Base-by-base conservation (phyloP, 2,113 vertebrate genomes). In the Mesoclemmys tuberculata region DNA sequence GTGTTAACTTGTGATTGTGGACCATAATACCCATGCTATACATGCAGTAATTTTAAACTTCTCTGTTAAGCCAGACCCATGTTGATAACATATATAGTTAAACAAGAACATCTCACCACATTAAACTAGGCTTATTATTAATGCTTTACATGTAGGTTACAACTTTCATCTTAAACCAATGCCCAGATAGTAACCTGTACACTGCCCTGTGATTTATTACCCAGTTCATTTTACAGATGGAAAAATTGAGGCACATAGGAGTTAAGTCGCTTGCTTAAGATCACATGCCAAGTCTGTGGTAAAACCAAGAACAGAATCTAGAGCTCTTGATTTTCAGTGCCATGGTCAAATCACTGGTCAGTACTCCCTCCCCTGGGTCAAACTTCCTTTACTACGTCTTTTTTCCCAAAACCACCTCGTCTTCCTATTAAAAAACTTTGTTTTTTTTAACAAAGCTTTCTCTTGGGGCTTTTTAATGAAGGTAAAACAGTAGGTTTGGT, bases 101-200 rank as follows among this genome's bases (percentile, higher is more conserved):
- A 6, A 38, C 38, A 82, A 86, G 61, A 86, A 90, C 49, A 82
- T 44, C 4, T 54, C 18, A 79, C 2, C 6, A 13, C 7, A 35
- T 5, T 0, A 52, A 52, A 0, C 48, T 79, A 51, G 90, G 24
- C 22, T 89, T 88, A 27, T 31, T 82, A 29, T 68, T 44, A 56
- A 38, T 0, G 0, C 10, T 11, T 46, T 80, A 91, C 3, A 1
- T 14, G 51, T 2, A 3, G 78, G 35, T 35, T 0, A 0, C n/a
- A 83, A 80, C 27, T 52, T 84, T 93, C 8, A 80, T 54, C 10
- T 58, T 41, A 51, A 88, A 91, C 16, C 19, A 35, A 5, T 22
- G 35, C 68, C 24, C 68, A 85, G 84, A 88, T 61, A 19, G 29
- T 22, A 2, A 44, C 58, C 29, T 56, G 71, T 80, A 38, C 29